Percentiles rank a stretch among this genome's conserved stretches.
These are phyloP conservation scores for Spheniscus mendiculus DNA, from an alignment of 2,113 vertebrate genomes.

Conservation along the genomic window DNA sequence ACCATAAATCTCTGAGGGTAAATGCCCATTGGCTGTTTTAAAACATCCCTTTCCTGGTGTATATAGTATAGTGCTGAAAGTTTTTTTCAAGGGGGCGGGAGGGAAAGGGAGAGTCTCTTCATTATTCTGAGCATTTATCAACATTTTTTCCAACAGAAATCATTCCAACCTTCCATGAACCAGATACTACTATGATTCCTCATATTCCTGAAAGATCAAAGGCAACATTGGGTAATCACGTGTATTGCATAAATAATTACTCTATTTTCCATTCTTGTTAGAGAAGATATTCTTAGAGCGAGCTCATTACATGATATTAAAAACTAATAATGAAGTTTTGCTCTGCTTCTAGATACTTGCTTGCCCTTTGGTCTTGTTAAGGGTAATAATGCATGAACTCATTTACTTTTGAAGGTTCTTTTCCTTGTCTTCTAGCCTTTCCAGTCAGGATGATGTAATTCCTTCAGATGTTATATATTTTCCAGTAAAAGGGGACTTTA, in stretches of 20 bases:
- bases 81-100: neutral
- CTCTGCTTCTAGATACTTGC: neutral
- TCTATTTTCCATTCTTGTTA: neutral
- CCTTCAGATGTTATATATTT: neutral
- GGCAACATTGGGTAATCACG: conserved; percentile 69
- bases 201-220: conserved; percentile 60
- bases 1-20: neutral
- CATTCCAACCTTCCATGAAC: conserved; percentile 44
- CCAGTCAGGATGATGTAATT: neutral
- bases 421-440: neutral
- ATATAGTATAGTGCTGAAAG: neutral
- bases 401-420: neutral
- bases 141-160: conserved; percentile 51
- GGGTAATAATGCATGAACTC: neutral
- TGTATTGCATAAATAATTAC: neutral
- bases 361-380: neutral
- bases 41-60: neutral
- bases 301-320: neutral
- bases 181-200: conserved; percentile 55
- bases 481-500: neutral
- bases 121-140: neutral
- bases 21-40: neutral
- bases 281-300: neutral
- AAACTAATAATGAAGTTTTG: neutral
- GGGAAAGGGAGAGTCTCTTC: neutral